These are phyloP conservation scores for Coptodon bakossiorum DNA, from an alignment of 2,113 vertebrate species.

Conservation along the genomic window DNA sequence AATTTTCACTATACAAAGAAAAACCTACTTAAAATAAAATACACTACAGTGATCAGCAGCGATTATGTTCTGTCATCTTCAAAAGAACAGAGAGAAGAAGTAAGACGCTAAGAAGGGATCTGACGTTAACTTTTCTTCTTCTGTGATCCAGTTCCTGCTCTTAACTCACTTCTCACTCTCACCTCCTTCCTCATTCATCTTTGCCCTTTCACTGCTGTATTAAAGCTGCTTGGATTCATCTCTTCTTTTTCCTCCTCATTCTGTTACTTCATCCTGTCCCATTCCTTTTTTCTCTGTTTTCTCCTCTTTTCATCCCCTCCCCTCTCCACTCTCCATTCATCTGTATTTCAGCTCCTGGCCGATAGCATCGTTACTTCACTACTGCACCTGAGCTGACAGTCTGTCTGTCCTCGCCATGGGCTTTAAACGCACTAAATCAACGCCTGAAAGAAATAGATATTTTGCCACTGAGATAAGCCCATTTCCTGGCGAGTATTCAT, in stretches of 20 bases:
- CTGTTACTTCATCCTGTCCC: background rate
- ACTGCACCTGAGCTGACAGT: slow-evolving; percentile 59
- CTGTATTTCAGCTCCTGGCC: slow-evolving; percentile 49
- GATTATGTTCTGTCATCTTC: background rate
- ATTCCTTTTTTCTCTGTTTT: background rate
- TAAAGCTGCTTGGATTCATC: background rate
- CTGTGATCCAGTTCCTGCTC: background rate
- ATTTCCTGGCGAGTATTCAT: slow-evolving; percentile 75
- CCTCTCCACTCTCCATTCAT: slow-evolving; percentile 51
- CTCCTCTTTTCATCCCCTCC: background rate
- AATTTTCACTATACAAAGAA: background rate
- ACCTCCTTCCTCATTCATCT: background rate
- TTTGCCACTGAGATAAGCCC: slow-evolving; percentile 71
- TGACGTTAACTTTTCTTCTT: background rate
- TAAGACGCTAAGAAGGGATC: background rate
- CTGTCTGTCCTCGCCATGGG: slow-evolving; percentile 59
- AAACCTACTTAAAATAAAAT: background rate
- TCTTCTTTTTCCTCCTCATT: background rate
- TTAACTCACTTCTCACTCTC: background rate
- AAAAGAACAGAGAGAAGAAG: background rate
- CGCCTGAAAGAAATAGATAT: slow-evolving; percentile 75
- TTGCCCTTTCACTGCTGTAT: background rate
- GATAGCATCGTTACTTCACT: slow-evolving; percentile 66
- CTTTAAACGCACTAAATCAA: slow-evolving; percentile 80
- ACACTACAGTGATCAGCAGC: background rate